Conservation (phyloP, 2,888 invertebrate species). For the Cheilosia pagana region DNA sequence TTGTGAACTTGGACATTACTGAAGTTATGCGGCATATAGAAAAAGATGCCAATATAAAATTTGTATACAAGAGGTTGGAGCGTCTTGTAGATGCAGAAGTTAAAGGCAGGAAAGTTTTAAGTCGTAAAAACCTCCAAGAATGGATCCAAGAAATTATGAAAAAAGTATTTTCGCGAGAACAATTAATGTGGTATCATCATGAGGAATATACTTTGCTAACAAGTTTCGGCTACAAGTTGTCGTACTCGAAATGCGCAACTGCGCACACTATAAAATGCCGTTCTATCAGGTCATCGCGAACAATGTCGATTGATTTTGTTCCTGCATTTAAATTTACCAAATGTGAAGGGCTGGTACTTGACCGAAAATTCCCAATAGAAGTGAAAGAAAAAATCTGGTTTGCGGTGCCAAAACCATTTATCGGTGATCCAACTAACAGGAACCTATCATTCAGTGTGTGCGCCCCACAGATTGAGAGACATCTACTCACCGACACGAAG, state of each 20-base stretch:
- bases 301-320: constrained; percentile 77
- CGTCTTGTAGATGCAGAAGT: constrained; percentile 17
- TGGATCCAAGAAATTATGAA: constrained; percentile 75
- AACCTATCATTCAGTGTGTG: constrained; percentile 74
- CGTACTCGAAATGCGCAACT: constrained; percentile 63
- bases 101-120: constrained; percentile 34
- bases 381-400: constrained; percentile 60
- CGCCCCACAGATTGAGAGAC: constrained; percentile 74
- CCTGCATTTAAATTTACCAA: constrained; percentile 73
- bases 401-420: constrained; percentile 76
- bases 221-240: constrained; percentile 22
- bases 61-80: constrained; percentile 9
- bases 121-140: constrained; percentile 54
- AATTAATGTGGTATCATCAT: no score
- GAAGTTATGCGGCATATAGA: constrained; percentile 5
- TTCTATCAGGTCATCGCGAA: background rate
- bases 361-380: constrained; percentile 56
- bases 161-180: constrained; percentile 19
- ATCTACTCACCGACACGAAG: constrained; percentile 66
- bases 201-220: background rate
- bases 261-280: constrained; percentile 75
- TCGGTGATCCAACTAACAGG: background rate
- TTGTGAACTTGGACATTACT: constrained; percentile 70
- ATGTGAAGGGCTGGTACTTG: constrained; percentile 16
- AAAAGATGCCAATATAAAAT: background rate